These are phyloP conservation scores for Ochropacha duplaris DNA, from an alignment of 2,888 invertebrate species.

Conservation along the genomic window DNA sequence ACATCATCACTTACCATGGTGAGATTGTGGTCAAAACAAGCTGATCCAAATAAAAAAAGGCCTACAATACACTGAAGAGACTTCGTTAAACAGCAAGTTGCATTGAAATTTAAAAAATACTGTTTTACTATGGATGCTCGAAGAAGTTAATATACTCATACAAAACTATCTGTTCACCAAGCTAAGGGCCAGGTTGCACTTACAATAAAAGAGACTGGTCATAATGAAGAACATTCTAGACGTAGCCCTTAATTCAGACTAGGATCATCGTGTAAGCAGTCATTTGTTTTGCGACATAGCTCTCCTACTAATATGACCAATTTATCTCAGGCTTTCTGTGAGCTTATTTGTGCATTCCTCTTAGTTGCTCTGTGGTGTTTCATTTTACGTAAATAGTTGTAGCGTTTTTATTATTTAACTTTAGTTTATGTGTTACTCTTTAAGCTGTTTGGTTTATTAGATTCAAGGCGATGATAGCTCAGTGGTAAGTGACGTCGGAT, in stretches of 20 bases:
- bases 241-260: not conserved
- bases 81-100: too few relatives aligned
- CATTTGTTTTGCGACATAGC: not conserved
- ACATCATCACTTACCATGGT: too few relatives aligned
- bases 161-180: not conserved
- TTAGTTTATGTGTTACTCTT: too few relatives aligned
- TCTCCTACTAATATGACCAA: not conserved
- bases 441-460: too few relatives aligned
- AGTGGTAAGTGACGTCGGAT: too few relatives aligned
- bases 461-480: too few relatives aligned
- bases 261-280: not conserved
- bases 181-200: not conserved
- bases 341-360: not conserved
- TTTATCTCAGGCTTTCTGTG: not conserved
- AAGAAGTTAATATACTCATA: not conserved
- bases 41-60: too few relatives aligned
- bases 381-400: not conserved
- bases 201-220: not conserved
- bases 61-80: too few relatives aligned
- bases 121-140: not conserved
- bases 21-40: too few relatives aligned
- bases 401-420: not conserved
- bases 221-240: not conserved
- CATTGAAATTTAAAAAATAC: too few relatives aligned
- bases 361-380: not conserved